These are phyloP conservation scores for Troglohyphantes excavatus DNA, from an alignment of 2,888 invertebrate genomes.

Conservation along the genomic window DNA sequence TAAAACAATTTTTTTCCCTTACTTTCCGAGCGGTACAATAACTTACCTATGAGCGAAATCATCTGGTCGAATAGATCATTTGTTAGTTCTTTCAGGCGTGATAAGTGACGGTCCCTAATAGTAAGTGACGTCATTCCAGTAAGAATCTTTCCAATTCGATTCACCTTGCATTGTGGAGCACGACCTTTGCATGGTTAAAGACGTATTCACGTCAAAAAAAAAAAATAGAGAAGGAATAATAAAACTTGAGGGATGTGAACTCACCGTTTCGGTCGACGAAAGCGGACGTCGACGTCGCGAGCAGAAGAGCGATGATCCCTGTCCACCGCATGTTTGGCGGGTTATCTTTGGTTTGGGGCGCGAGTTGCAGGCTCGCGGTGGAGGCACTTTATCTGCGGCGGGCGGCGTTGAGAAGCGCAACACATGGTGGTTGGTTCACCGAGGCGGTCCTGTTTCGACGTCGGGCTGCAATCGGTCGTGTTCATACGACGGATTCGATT, in stretches of 20 bases:
- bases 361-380: background rate
- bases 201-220: too few species aligned
- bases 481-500: too few species aligned
- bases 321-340: constrained; percentile 10
- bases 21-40: too few species aligned
- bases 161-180: background rate
- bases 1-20: too few species aligned
- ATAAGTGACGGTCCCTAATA: too few species aligned
- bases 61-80: too few species aligned
- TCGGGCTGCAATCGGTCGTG: too few species aligned
- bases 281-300: constrained; percentile 8
- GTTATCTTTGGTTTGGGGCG: background rate
- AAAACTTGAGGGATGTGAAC: background rate
- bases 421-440: background rate
- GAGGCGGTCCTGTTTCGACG: background rate
- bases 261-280: constrained; percentile 34
- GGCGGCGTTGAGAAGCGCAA: background rate
- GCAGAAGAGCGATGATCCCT: constrained; percentile 19
- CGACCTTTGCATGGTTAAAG: background rate
- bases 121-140: too few species aligned
- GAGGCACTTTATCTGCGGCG: background rate
- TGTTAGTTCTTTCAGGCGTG: too few species aligned
- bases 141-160: too few species aligned
- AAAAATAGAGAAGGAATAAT: background rate
- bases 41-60: too few species aligned